Base-by-base conservation (phyloP, 2,113 vertebrate species). In the Felis catus region DNA sequence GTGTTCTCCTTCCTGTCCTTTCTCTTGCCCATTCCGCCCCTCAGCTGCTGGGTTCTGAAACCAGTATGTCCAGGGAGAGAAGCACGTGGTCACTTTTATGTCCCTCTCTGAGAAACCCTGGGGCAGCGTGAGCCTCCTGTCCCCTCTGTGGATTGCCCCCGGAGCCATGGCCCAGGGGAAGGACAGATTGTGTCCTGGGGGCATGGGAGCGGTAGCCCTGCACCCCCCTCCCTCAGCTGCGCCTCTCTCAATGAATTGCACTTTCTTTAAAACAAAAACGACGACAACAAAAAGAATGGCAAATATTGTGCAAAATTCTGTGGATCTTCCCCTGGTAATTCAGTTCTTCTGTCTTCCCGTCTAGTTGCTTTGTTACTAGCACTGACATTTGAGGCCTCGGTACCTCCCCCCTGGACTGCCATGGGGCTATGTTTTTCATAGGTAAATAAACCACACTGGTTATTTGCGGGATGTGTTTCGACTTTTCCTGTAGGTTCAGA, bases 51-150 rank as follows among this genome's bases (percentile, higher is more conserved):
- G 66, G 29, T n/a, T 65, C 41, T 61, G 4, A 74, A 45, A 41
- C 39, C 45, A 74, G 12, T 29, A 53, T 31, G 74, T 71, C 12
- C 23, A 73, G 39, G 13, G 29, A 78, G 61, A 96, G 94, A 97
- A 98, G 95, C 89, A 94, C 95, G 94, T 90, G 74, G 93, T 97
- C 95, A 98, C 89, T 48, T 78, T 31, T 78, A 51, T 86, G 41
- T 65, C 55, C 88, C 45, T 94, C 55, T 71, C 84, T 74, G 71
- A 97, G 94, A 87, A 84, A 29, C 86, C 33, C 48, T 79, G n/a
- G 63, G 53, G 25, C 39, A 91, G 55, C 14, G 13, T 33, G 78
- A 93, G 68, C 48, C 84, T 91, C 81, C 89, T 83, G 11, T 70
- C 14, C 41, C 53, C 8, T 78, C 71, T 74, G 58, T 33, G 73